phyloP scores from a whole-genome alignment of 2,888 invertebrate species.

The Dryobota labecula region DNA sequence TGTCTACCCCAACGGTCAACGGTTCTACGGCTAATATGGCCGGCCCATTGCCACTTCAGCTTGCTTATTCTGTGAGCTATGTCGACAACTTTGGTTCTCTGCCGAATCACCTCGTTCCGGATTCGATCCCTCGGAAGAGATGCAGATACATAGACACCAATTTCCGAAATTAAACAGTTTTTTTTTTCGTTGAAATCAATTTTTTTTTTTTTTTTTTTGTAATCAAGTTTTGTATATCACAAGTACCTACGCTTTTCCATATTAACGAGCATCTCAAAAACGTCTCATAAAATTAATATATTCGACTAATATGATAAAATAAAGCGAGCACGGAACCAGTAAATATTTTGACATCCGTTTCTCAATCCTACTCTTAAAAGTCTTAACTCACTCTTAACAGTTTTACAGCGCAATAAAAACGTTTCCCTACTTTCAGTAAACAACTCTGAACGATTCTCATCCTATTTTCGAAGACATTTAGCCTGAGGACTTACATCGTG shows the following conservation, averaged over 20 bases:
- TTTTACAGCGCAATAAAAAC: constrained; percentile 50
- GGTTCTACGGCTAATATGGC: no score
- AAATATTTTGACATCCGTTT: constrained; percentile 55
- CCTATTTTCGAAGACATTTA: constrained; percentile 14
- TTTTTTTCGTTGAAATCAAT: no score
- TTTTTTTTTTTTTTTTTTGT: no score
- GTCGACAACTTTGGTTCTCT: no score
- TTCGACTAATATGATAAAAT: constrained; percentile 31
- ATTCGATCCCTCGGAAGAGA: no score
- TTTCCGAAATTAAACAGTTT: no score
- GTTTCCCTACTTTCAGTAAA: constrained; percentile 43
- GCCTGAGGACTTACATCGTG: background rate
- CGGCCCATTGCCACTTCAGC: no score
- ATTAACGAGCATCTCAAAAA: constrained; percentile 24
- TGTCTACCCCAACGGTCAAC: no score
- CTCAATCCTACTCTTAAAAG: constrained; percentile 39
- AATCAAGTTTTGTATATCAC: no score
- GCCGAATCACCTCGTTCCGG: no score
- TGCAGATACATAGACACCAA: no score
- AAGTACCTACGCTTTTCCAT: background rate
- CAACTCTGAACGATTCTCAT: constrained; percentile 20
- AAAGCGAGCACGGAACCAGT: constrained; percentile 32
- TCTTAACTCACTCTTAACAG: constrained; percentile 41
- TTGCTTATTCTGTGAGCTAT: no score
- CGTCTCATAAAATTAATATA: constrained; percentile 16